Evolutionary conservation across 2,113 vertebrate genomes (phyloP), one percentile per base, ranked within the genome.

Genomic region (Perognathus longimembris): DNA sequence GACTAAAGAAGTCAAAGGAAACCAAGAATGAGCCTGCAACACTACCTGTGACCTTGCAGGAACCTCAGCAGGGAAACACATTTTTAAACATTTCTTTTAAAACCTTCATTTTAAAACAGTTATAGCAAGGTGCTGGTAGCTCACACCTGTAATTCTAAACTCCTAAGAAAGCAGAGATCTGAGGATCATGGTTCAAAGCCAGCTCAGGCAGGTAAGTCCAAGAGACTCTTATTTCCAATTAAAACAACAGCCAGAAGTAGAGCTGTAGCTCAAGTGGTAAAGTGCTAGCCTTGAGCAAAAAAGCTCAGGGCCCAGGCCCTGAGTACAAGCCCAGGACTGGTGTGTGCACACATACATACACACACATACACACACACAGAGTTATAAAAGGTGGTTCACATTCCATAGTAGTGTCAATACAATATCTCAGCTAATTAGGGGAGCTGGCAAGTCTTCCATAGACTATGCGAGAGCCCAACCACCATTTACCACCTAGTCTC

Each of bases 401-500:
- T 42, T 70, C 71, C 77, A 57, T 0, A 85, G 40, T 1, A 3
- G 5, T 42, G 67, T 36, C 54, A 88, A 74, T 26, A 66, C 2
- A 11, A 66, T n/a, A 57, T 34, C 34, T 85, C 57, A 74, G 45
- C 59, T 85, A 90, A n/a, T 70, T 63, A 74, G 40, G 28, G 24
- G 32, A 22, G 67, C 75, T 63, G 90, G 64, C 0, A 40, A 86
- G 75, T 67, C 5, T 78, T 75, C 70, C 45, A 21, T 2, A 54
- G 71, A 40, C n/a, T 89, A 34, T 66, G 22, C 42, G 69, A 22
- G 45, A 83, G 85, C 54, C 22, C 38, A 88, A 88, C 11, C 66
- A 76, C 34, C 88, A 89, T 76, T 75, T 86, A 83, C 5, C 90
- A 75, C 12, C 63, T 73, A 64, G 22, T 84, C 73, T 94, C 38